A percentile compares a stretch with the other conserved stretches of the same genome.
Conservation (phyloP, 2,113 vertebrate species). For the Bujurquina vittata region DNA sequence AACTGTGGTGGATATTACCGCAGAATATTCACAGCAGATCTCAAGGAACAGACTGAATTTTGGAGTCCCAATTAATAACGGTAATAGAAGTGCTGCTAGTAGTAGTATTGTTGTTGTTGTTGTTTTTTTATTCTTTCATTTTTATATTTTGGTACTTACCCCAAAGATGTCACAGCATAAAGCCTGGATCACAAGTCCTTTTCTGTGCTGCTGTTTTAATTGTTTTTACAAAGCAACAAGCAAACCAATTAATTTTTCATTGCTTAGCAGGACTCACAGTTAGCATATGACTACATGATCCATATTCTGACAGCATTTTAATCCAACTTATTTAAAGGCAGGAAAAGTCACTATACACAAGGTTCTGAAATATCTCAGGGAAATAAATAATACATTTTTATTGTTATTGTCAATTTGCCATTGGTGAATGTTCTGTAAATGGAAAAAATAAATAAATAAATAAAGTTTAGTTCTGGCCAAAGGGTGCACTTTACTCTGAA, state of each 20-base stretch:
- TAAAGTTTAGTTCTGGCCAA: conserved; percentile 51
- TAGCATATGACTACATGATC: background rate
- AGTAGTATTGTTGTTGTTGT: background rate
- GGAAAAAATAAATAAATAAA: conserved; percentile 14
- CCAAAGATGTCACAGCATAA: background rate
- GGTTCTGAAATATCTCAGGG: background rate
- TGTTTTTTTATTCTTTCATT: background rate
- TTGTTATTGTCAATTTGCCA: conserved; percentile 61
- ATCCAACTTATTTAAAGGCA: conserved; percentile 8
- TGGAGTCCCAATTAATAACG: background rate
- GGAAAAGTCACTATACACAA: background rate
- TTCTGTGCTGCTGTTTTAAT: background rate
- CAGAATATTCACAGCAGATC: background rate
- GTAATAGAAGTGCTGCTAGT: background rate
- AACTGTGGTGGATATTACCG: background rate
- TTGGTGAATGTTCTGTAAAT: conserved; percentile 45
- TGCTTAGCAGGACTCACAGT: background rate
- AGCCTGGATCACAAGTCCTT: background rate
- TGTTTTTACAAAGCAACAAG: background rate
- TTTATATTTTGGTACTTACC: background rate
- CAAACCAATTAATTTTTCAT: background rate
- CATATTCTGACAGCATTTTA: conserved; percentile 17
- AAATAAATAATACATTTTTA: conserved; percentile 47
- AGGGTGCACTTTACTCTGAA: conserved; percentile 64
- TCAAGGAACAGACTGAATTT: background rate